phyloP scores from a whole-genome alignment of 2,888 invertebrate species.

The Hipparchia semele region DNA sequence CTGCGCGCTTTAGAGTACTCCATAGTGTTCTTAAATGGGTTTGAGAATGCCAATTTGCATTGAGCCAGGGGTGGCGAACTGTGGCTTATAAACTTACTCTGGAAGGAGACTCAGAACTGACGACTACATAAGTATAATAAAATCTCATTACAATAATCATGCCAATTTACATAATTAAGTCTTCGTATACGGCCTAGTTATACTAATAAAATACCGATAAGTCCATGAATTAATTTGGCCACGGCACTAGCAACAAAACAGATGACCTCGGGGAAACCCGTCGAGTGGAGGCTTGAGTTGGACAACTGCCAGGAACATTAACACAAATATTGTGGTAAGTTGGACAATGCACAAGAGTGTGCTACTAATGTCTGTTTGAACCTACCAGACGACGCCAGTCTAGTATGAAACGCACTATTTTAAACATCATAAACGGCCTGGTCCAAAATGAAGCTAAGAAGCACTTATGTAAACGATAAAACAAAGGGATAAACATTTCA shows the following conservation, averaged over 20 bases:
- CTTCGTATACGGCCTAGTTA: not conserved
- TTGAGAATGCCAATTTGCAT: too few species aligned
- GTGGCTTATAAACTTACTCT: too few species aligned
- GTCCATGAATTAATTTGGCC: conserved; percentile 64
- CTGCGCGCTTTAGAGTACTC: too few species aligned
- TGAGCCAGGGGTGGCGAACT: too few species aligned
- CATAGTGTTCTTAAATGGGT: too few species aligned
- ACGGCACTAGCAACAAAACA: conserved; percentile 52
- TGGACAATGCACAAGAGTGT: conserved; percentile 35
- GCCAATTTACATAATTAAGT: conserved; percentile 1
- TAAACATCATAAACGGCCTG: not conserved
- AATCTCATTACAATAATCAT: not conserved
- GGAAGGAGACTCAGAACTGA: too few species aligned
- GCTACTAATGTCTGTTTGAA: conserved; percentile 20
- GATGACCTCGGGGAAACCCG: conserved; percentile 53
- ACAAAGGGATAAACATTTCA: not conserved
- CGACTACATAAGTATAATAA: not conserved
- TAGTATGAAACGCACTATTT: conserved; percentile 3
- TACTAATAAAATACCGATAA: conserved; percentile 49
- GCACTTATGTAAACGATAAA: not conserved
- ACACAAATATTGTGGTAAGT: conserved; percentile 56
- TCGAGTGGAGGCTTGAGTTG: conserved; percentile 51
- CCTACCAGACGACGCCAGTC: conserved; percentile 18
- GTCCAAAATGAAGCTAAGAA: not conserved
- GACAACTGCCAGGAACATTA: conserved; percentile 67